Conservation (phyloP, 1,140 invertebrate genomes). For the Drosophila lowei region DNA sequence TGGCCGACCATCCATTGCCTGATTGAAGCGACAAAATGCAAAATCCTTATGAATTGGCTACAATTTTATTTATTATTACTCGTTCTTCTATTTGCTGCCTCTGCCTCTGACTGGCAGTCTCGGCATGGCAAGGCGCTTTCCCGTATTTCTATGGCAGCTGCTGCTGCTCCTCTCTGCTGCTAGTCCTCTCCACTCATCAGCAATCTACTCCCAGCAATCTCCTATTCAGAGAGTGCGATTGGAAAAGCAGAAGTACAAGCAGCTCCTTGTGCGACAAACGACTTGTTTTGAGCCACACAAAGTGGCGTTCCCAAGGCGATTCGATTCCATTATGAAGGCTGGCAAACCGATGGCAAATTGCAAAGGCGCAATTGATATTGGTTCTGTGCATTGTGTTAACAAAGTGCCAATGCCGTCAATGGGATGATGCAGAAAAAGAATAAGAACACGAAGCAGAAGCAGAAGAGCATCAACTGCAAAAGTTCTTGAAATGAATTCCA, state of each 20-base stretch:
- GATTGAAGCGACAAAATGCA: slow-evolving; percentile 69
- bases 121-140: background rate
- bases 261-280: slow-evolving; percentile 38
- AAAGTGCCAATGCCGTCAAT: slow-evolving; percentile 45
- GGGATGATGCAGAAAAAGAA: background rate
- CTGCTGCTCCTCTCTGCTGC: background rate
- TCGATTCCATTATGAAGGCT: slow-evolving; percentile 76
- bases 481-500: slow-evolving; percentile 32
- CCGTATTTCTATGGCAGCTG: slow-evolving; percentile 23
- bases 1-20: slow-evolving; percentile 23
- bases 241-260: slow-evolving; percentile 6
- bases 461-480: slow-evolving; percentile 20
- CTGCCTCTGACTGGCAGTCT: slow-evolving; percentile 31
- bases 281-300: slow-evolving; percentile 76
- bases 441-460: background rate
- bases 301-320: slow-evolving; percentile 79
- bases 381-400: slow-evolving; percentile 48
- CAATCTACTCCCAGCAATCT: slow-evolving; percentile 16
- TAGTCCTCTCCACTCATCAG: slow-evolving; percentile 1
- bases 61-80: slow-evolving; percentile 81
- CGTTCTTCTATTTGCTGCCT: slow-evolving; percentile 58
- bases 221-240: too few relatives aligned
- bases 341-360: slow-evolving; percentile 69
- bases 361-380: slow-evolving; percentile 76
- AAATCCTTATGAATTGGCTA: slow-evolving; percentile 81